Evolutionary conservation across 2,888 invertebrate genomes (phyloP), one percentile per base, ranked within the genome.

Genomic region (Patella caerulea): DNA sequence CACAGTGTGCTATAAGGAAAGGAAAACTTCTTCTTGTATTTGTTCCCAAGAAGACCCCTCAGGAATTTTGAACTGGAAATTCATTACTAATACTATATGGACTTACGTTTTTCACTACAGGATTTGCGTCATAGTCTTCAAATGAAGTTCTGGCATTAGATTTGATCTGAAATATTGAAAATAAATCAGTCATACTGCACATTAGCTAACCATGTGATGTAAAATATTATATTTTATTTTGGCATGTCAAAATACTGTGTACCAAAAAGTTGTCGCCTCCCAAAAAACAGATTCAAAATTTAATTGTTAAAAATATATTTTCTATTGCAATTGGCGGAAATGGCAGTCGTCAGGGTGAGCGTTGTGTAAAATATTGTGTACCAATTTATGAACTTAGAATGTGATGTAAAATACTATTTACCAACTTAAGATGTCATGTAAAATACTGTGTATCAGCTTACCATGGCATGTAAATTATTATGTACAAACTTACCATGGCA

Each of bases 151-250:
- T 85, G 17, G 91, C 91, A 85, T 91, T 84, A 24, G 90, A 91
- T 73, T 86, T 86, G 53, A 91, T 75, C 91, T 92, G 86, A 29
- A 85, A 86, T 55, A 45, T 45, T 45, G 34, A 45, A 45, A 45
- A 45, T 5, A 45, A 45, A 45, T 45, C 34, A 45, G 5, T 45
- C 34, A 74, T n/a, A 14, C 34, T 45, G 34, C 34, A 45, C 34
- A 45, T 45, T 15, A 19, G 80, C 89, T 84, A 84, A 93, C 93
- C 87, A 99, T 98, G 85, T 99, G 97, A 77, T 94, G 93, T 0
- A 97, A 94, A 90, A 96, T 97, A 0, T 99, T 99, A 82, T 94
- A 94, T 53, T 99, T 93, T 0, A 98, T 93, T 86, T 97, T 96
- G 0, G 99, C 99, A 91, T 59, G n/a, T 17, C n/a, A 59, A 34